Evolutionary conservation across 1,140 invertebrate species (phyloP), one percentile per base, ranked within the genome.

Genomic region (Listronotus oregonensis): DNA sequence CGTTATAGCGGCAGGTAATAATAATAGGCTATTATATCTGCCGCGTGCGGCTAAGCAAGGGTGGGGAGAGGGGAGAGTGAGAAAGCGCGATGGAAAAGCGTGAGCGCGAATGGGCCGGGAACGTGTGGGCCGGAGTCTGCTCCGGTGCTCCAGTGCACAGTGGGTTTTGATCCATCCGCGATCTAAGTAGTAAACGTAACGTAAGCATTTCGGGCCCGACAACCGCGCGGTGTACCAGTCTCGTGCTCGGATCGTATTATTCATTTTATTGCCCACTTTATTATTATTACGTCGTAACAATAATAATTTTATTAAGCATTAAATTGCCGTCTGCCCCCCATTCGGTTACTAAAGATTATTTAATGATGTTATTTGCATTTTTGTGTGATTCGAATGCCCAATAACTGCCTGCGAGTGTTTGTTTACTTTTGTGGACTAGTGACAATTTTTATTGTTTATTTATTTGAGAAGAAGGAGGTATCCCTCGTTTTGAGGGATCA

Each of bases 71-170:
- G 64, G 62, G 66, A 51, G 71, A 67, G 71, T 55, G 70, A 71
- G 73, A 59, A 66, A 66, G 64, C 64, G 64, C 64, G 63, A 65
- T 58, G 61, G 62, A 61, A 70, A 67, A 27, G 69, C 57, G 70
- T 68, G 71, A 75, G 46, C 59, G 75, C 71, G 71, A 75, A 77
- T 76, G 77, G 77, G 74, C 74, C 73, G 77, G 76, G 74, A 66
- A 76, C 75, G 75, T 78, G 75, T 78, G 75, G 74, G 75, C 67
- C 67, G 73, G 71, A 74, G 74, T 72, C 72, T 73, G 74, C 76
- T 76, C 75, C 73, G 71, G 69, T 72, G 73, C 73, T 75, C 75
- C 74, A 77, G 77, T 77, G 75, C 47, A 65, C 55, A 65, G 54
- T 65, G 55, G 56, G 75, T 74, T 75, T 75, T 60, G 46, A 60